These are phyloP conservation scores for Ormyrus thymus DNA, from an alignment of 2,888 invertebrate genomes.

Conservation along the genomic window DNA sequence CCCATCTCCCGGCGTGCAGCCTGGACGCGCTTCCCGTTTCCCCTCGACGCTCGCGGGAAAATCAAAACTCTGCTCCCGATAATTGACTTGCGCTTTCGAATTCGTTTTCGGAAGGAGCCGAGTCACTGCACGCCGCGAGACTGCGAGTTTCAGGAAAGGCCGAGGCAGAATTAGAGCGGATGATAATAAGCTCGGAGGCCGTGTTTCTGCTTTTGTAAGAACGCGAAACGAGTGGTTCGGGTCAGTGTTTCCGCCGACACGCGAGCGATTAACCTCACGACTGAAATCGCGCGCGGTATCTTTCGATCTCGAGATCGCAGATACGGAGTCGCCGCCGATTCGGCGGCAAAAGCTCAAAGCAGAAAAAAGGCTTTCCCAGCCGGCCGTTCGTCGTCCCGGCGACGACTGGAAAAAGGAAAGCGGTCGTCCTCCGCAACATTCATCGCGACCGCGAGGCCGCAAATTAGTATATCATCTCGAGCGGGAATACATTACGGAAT, in stretches of 20 bases:
- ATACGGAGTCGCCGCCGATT: no score
- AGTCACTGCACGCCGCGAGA: background rate
- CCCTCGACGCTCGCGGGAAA: conserved; percentile 5
- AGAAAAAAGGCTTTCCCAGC: no score
- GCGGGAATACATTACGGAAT: conserved; percentile 24
- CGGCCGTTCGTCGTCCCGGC: no score
- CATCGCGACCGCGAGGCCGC: background rate
- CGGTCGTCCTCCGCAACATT: no score
- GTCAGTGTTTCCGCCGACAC: conserved; percentile 20
- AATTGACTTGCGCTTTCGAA: background rate
- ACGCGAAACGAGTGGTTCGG: conserved; percentile 18
- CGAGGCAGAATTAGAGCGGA: no score
- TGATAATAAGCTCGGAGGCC: no score
- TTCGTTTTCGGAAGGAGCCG: background rate
- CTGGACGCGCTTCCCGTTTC: background rate
- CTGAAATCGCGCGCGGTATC: background rate
- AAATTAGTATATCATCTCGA: conserved; percentile 50
- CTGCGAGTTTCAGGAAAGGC: no score
- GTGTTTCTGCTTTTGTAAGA: no score
- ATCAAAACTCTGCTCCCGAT: conserved; percentile 7
- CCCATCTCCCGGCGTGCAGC: background rate
- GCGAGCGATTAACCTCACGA: background rate
- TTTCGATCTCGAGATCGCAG: no score
- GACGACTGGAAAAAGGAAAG: no score
- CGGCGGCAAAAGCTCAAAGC: no score